Conservation (phyloP, 2,888 invertebrate species). For the Drosophila sordidula region DNA sequence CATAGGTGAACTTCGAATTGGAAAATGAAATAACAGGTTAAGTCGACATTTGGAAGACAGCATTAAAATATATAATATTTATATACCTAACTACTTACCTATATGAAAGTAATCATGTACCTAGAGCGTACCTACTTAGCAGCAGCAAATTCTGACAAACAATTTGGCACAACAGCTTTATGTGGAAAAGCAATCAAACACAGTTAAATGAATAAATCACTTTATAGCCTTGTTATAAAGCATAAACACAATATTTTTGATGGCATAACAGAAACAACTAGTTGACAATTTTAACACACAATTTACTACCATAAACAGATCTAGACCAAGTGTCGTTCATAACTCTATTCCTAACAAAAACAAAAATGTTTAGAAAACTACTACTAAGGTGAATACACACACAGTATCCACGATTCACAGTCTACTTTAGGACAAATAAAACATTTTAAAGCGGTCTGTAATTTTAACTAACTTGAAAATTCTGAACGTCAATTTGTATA, state of each 20-base stretch:
- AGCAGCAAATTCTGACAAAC: conserved; percentile 9
- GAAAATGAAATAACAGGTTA: neutral
- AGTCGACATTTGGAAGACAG: conserved; percentile 17
- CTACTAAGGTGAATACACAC: conserved; percentile 69
- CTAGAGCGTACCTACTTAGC: conserved; percentile 60
- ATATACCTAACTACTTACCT: conserved; percentile 6
- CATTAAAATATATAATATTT: conserved; percentile 14
- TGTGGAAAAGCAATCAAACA: conserved; percentile 27
- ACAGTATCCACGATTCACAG: conserved; percentile 23
- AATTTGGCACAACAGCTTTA: conserved; percentile 10
- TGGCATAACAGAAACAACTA: conserved; percentile 4
- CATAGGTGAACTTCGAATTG: too few relatives aligned
- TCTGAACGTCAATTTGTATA: conserved; percentile 65
- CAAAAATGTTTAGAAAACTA: conserved; percentile 67
- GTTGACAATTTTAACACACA: conserved; percentile 17
- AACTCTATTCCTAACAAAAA: conserved; percentile 3
- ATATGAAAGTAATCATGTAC: conserved; percentile 49
- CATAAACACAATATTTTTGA: conserved; percentile 32
- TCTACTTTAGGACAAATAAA: neutral
- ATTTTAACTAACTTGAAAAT: conserved; percentile 12
- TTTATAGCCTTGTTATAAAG: conserved; percentile 13
- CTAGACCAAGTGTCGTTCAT: conserved; percentile 18
- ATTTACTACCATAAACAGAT: conserved; percentile 9
- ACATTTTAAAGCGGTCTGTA: conserved; percentile 5
- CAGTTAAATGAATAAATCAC: conserved; percentile 44